Evolutionary conservation across 2,888 invertebrate species (phyloP).

Genomic region (Hyposoter dolosus): DNA sequence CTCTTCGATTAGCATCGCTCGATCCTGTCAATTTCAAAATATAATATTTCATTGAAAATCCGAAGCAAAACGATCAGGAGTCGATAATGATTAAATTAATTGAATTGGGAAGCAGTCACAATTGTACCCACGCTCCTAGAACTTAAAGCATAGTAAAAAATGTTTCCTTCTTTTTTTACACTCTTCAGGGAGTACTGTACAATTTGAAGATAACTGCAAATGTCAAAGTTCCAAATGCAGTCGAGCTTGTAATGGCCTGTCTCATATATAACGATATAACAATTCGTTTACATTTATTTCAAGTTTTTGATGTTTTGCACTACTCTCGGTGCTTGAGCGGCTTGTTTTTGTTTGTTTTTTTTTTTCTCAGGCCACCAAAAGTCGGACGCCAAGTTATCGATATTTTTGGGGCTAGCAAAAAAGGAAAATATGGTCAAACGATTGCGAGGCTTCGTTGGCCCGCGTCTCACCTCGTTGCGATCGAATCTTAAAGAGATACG

Average conservation of each 20-base stretch:
- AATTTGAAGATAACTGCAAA: constrained; percentile 21
- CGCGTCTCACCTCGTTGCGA: neutral
- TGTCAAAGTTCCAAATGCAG: constrained; percentile 4
- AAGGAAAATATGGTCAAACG: neutral
- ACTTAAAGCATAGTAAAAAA: neutral
- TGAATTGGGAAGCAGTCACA: neutral
- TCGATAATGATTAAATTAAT: neutral
- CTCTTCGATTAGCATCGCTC: neutral
- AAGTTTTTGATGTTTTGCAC: constrained; percentile 39
- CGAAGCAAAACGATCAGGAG: neutral
- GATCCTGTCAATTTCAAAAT: neutral
- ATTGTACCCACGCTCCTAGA: neutral
- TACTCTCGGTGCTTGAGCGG: constrained; percentile 1
- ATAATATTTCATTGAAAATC: neutral
- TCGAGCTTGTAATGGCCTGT: neutral
- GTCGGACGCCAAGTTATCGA: neutral
- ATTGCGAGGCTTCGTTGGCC: neutral
- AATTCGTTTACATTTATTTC: constrained; percentile 35
- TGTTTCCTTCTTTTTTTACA: neutral
- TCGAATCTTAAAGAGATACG: neutral
- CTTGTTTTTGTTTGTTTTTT: neutral
- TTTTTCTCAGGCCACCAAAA: constrained; percentile 7
- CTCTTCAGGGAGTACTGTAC: neutral
- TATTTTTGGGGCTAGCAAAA: neutral
- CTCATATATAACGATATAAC: constrained; percentile 13